Evolutionary conservation across 1,140 invertebrate species (phyloP), one percentile per base, ranked within the genome.

Genomic region (Oryctes rhinoceros): DNA sequence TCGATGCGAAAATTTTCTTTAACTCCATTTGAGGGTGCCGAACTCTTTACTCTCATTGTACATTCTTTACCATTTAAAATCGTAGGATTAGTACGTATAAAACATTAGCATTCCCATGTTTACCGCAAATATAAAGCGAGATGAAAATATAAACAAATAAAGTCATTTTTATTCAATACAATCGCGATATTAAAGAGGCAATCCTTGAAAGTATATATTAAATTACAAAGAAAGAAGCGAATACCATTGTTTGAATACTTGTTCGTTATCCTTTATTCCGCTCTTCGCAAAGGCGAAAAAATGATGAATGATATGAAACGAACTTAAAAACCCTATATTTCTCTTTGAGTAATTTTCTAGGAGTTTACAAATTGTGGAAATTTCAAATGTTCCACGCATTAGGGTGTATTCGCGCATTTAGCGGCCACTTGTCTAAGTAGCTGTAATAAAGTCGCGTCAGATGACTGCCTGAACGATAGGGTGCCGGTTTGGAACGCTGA

Each of bases 371-470:
- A 82, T 82, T 82, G 79, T 67, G 76, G 65, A 82, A 80, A 82
- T 80, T 82, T 79, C 39, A 59, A 75, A 67, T 18, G 79, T 75
- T 79, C 75, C 80, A 76, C 81, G 80, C 78, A 78, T 75, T 80
- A 62, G 67, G 59, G 77, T 75, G 62, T 81, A 76, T 80, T 44
- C 80, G 53, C 80, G 80, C 81, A 81, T 82, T 83, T 82, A 80
- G 81, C 78, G 74, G 80, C 67, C 71, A 81, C 82, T 83, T 81
- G 81, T 81, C 80, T 82, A 83, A 83, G 81, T 82, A 79, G 81
- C 83, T 83, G 81, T 81, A 83, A 82, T 81, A 81, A 81, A 81
- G 80, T 81, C 75, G 75, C 80, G 75, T 82, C 81, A 67, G 62
- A 5, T 20, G 62, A 35, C 62, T 24, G 65, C 9, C 65, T 6